These are phyloP conservation scores for Cecidostiba fungosa DNA, from an alignment of 2,888 invertebrate genomes.

Conservation along the genomic window DNA sequence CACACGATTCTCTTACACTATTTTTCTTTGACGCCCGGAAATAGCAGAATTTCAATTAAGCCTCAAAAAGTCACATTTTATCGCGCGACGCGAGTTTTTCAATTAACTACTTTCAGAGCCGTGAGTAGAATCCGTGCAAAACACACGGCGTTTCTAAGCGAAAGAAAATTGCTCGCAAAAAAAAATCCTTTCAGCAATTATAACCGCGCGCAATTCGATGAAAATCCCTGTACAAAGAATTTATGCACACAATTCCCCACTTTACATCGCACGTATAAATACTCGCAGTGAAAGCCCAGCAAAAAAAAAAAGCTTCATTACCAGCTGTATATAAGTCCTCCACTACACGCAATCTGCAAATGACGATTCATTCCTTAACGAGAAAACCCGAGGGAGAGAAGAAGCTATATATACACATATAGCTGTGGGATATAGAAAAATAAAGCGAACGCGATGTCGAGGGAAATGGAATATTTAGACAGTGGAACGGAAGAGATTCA, in stretches of 20 bases:
- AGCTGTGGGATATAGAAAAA: neutral
- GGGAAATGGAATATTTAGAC: slow-evolving; percentile 38
- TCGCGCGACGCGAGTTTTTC: slow-evolving; percentile 2
- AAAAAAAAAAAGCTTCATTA: neutral
- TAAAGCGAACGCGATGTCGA: neutral
- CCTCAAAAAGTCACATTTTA: neutral
- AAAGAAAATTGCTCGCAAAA: neutral
- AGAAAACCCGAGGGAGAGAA: slow-evolving; percentile 27
- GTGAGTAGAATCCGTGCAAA: neutral
- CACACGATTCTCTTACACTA: neutral
- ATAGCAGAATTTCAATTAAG: neutral
- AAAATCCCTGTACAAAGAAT: no score
- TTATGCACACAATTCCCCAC: no score
- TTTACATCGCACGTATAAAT: no score
- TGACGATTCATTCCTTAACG: slow-evolving; percentile 31
- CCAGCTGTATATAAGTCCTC: neutral
- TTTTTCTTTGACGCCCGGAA: neutral
- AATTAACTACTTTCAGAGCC: neutral
- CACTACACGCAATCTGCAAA: neutral
- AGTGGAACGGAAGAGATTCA: slow-evolving; percentile 13
- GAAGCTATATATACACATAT: neutral
- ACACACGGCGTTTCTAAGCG: neutral
- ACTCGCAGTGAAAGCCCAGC: no score
- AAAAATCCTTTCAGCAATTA: neutral
- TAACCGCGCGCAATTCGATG: neutral